These are phyloP conservation scores for Bubalus kerabau DNA, from an alignment of 2,113 vertebrate species.

Conservation along the genomic window DNA sequence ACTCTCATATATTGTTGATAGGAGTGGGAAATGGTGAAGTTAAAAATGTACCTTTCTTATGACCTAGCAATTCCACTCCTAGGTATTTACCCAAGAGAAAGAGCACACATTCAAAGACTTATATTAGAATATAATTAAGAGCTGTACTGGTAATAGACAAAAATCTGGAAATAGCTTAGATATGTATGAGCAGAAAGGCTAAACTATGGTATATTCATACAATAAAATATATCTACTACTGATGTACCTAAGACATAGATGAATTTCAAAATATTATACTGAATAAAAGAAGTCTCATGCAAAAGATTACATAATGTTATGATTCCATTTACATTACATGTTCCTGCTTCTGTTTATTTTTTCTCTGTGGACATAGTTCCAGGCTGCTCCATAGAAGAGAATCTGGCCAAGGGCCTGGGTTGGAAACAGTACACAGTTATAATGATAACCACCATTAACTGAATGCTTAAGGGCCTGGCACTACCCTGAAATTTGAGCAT, in stretches of 20 bases:
- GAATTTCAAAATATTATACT: slow-evolving; percentile 19
- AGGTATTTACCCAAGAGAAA: background rate
- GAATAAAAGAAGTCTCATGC: background rate
- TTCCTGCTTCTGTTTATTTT: slow-evolving; percentile 24
- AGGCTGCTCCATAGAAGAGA: background rate
- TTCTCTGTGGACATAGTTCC: background rate
- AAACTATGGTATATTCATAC: background rate
- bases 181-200: background rate
- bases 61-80: background rate
- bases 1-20: background rate
- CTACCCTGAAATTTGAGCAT: background rate
- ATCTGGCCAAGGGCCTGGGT: background rate
- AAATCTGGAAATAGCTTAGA: slow-evolving; percentile 5
- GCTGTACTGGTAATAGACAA: background rate
- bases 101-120: background rate
- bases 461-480: slow-evolving; percentile 8
- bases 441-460: slow-evolving; percentile 25
- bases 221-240: background rate
- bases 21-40: background rate
- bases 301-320: background rate
- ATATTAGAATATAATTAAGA: background rate
- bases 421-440: slow-evolving; percentile 12
- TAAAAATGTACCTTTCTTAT: background rate
- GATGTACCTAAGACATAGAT: background rate
- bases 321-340: slow-evolving; percentile 11